Percentiles rank a stretch among this genome's conserved stretches.
phyloP scores from a whole-genome alignment of 2,888 invertebrate species.

The Dryobota labecula region DNA sequence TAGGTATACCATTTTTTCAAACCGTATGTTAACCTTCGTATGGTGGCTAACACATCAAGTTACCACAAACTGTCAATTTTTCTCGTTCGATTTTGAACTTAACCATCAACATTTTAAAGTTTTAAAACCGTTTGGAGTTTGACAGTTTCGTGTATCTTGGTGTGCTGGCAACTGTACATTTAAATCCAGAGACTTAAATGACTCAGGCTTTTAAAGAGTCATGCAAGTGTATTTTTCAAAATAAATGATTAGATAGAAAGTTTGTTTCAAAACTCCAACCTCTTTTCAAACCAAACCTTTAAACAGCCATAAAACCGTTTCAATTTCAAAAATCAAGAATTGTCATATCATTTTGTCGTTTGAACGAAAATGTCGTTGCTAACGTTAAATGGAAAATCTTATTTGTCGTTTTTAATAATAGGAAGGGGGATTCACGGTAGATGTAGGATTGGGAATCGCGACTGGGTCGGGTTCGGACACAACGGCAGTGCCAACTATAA shows the following conservation, averaged over 20 bases:
- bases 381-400: conserved; percentile 60
- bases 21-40: too few species aligned
- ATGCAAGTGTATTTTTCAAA: not conserved
- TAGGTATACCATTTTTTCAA: too few species aligned
- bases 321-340: conserved; percentile 41
- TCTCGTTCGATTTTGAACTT: too few species aligned
- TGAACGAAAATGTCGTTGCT: conserved; percentile 57
- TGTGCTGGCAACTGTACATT: too few species aligned
- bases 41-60: too few species aligned
- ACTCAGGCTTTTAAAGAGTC: not conserved
- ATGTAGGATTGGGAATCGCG: conserved; percentile 90
- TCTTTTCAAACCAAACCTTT: conserved; percentile 3
- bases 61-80: too few species aligned
- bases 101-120: too few species aligned
- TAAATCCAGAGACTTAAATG: not conserved
- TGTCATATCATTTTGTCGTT: conserved; percentile 29
- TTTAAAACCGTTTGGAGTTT: too few species aligned
- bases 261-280: conserved; percentile 2
- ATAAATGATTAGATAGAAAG: not conserved
- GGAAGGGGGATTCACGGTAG: conserved; percentile 72
- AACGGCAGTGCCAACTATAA: conserved; percentile 91
- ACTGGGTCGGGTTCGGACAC: conserved; percentile 92
- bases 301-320: conserved; percentile 26
- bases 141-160: too few species aligned
- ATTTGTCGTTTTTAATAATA: conserved; percentile 59